Evolutionary conservation across 2,113 vertebrate genomes (phyloP), one percentile per base, ranked within the genome.

Genomic region (Stigmatopora argus): DNA sequence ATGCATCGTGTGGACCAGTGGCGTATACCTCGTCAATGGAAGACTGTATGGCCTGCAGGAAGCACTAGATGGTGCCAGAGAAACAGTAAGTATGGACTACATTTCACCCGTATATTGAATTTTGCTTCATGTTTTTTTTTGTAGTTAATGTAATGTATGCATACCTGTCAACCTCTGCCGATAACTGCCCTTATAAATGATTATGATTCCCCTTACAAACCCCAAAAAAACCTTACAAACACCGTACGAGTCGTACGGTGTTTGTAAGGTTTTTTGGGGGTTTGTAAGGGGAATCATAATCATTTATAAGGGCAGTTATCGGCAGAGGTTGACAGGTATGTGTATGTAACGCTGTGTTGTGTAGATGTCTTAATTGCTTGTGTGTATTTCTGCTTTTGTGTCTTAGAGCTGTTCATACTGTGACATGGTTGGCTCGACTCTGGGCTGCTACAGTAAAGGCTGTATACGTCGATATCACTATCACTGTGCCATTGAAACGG

Each of bases 361-460:
- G 4, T 41, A 7, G 34, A 31, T 23, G n/a, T 44, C 19, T 18
- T 21, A 10, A 34, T 17, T 23, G 44, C n/a, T 26, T 23, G n/a
- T 23, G 35, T 10, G 9, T 14, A 31, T 71, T 11, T 13, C 7
- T 74, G 13, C 4, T 31, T 12, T 64, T 41, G 5, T 70, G 5
- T 44, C 26, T 62, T 87, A 99, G 97, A 93, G 92, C 89, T 99
- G 97, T 90, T 96, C 95, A 64, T 93, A 94, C 91, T 99, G 97
- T 88, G 94, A 97, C 90, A 94, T 94, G 89, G 86, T 94, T 0
- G 97, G 97, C 69, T 96, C 97, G 71, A 98, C 96, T 68, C 90
- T 99, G 87, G 97, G 96, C 89, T 99, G 97, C 92, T 96, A 96
- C 92, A 96, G 92, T 86, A 99, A 98, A 93, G 97, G 97, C 88